Percentiles rank a stretch among this genome's conserved stretches.
Evolutionary conservation across 2,797 vertebrate genomes (phyloP).

Genomic region (Parotocinclus haroldoi): DNA sequence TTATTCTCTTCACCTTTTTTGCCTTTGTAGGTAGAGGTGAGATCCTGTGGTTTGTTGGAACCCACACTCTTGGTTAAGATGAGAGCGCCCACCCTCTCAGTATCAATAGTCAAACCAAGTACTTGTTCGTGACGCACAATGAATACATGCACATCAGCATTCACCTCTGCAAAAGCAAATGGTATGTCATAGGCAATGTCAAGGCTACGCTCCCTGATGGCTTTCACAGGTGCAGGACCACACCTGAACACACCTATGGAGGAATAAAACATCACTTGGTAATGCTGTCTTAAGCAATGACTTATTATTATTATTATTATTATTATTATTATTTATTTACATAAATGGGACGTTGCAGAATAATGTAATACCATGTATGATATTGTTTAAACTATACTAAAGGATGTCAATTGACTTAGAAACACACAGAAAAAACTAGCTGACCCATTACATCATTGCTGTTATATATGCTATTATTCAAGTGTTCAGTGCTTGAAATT

Average conservation of each 20-base stretch:
- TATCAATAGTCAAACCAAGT: conserved; percentile 68
- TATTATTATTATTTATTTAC: too few species aligned
- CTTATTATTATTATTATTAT: too few species aligned
- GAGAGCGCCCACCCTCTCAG: conserved; percentile 73
- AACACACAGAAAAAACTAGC: too few species aligned
- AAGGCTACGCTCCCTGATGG: conserved; percentile 73
- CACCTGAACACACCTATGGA: conserved; percentile 82
- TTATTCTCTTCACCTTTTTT: conserved; percentile 58
- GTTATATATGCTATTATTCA: not conserved
- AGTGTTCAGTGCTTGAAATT: not conserved
- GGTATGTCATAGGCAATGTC: conserved; percentile 76
- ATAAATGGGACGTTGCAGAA: too few species aligned
- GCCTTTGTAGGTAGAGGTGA: conserved; percentile 83
- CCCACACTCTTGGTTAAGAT: conserved; percentile 88
- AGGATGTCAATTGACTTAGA: too few species aligned
- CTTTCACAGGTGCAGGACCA: conserved; percentile 83
- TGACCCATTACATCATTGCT: too few species aligned
- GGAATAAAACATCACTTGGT: not conserved
- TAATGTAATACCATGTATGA: too few species aligned
- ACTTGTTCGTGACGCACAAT: conserved; percentile 63
- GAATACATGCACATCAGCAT: conserved; percentile 76
- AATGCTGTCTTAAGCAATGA: too few species aligned
- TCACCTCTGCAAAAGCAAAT: conserved; percentile 87
- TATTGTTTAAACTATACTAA: too few species aligned
- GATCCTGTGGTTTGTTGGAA: conserved; percentile 64